phyloP scores from a whole-genome alignment of 2,797 vertebrate genomes.

The Neostethus bicornis region DNA sequence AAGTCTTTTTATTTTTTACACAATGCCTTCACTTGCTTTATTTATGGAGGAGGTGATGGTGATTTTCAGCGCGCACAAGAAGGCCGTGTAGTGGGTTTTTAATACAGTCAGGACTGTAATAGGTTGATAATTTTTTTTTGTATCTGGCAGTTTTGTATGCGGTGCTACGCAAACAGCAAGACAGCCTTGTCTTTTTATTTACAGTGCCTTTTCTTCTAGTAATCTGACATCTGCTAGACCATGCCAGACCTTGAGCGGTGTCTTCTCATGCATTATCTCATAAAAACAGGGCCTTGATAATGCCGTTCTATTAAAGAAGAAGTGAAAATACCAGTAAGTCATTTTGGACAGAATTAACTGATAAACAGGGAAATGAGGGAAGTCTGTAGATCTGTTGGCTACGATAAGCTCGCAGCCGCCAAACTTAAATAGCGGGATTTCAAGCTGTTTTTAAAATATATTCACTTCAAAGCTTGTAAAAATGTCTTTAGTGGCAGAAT shows the following conservation, averaged over 20 bases:
- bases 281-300: conserved; percentile 69
- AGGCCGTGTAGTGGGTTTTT: conserved; percentile 40
- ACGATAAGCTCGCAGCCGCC: conserved; percentile 36
- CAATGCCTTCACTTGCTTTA: conserved; percentile 57
- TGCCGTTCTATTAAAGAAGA: conserved; percentile 54
- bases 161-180: conserved; percentile 28
- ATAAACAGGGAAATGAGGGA: conserved; percentile 64
- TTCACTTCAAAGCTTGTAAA: conserved; percentile 57
- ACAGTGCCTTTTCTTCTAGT: conserved; percentile 51
- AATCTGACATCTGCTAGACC: conserved; percentile 72
- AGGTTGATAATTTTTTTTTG: conserved; percentile 58
- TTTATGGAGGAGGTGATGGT: conserved; percentile 60
- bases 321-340: conserved; percentile 59
- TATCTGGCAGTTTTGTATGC: conserved; percentile 38
- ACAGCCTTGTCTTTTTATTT: conserved; percentile 57
- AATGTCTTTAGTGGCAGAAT: conserved; percentile 57
- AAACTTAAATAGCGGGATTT: conserved; percentile 42
- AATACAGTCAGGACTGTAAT: conserved; percentile 53
- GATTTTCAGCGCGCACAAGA: conserved; percentile 45
- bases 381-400: conserved; percentile 55
- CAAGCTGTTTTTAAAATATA: conserved; percentile 47
- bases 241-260: conserved; percentile 58
- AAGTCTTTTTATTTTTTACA: conserved; percentile 29
- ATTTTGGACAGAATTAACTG: conserved; percentile 54
- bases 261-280: conserved; percentile 66